Base-by-base conservation (phyloP, 2,113 vertebrate species). In the Scalopus aquaticus region DNA sequence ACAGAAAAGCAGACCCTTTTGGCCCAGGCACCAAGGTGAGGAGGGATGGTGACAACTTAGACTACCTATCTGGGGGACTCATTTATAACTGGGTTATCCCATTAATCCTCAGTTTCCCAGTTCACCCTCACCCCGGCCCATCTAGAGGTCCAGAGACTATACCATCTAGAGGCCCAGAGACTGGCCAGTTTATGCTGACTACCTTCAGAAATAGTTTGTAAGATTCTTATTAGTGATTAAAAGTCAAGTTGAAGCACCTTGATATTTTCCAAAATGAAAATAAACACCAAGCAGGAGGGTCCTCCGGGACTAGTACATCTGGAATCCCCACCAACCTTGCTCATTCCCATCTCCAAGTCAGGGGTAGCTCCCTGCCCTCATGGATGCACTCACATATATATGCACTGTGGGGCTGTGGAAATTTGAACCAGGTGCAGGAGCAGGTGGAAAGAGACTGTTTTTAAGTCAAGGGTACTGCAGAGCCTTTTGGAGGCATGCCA, bases 131-230 rank as follows among this genome's bases (percentile, higher is more conserved):
- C 3, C n/a, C 7, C 30, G 64, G 7, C 24, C 77, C 37, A 12
- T 11, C 15, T 26, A 24, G 10, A n/a, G 13, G n/a, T 24, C 15
- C 51, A n/a, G n/a, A n/a, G n/a, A n/a, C 60, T 15, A 30, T 10
- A 3, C 58, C 4, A 0, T 0, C 4, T 2, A 28, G 16, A 30
- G 16, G 8, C 32, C 26, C 35, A 6, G 32, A 10, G 65, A 7
- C 10, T 19, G 35, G n/a, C 16, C 0, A 1, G 44, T 28, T 42
- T 9, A 49, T 6, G 42, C 39, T 39, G 32, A 15, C 42, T 24
- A 24, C 44, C 0, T 20, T 60, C 44, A 69, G 22, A 67, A 28
- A 56, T 16, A 30, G 12, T 58, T 65, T 13, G 15, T 39, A 46
- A 77, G 44, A 4, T 20, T 46, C 64, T 20, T 26, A 26, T 37